Base-by-base conservation (phyloP, 2,113 vertebrate genomes). In the Abramis brama region DNA sequence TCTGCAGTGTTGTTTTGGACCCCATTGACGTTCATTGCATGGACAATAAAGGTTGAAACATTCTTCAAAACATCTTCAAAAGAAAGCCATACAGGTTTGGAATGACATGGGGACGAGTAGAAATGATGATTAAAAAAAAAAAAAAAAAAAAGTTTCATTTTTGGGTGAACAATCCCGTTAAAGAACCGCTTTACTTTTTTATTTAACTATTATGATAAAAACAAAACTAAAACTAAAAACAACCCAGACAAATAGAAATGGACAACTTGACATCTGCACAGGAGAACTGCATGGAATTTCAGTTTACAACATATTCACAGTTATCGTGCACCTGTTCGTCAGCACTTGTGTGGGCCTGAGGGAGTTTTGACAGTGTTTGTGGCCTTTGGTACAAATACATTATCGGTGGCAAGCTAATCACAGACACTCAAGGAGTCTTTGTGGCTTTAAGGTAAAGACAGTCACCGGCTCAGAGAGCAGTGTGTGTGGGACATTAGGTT, bases 381-480 rank as follows among this genome's bases (percentile, higher is more conserved):
- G 71, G 43, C 71, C 71, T 74, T 74, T 47, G 36, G 71, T 74
- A 47, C 23, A 47, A 45, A 45, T 73, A 43, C 39, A 73, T 45
- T 0, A 45, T 43, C 21, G 70, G 21, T 13, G 10, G 70, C 21
- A 45, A 45, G 70, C 23, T 43, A 74, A 25, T 74, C 43, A 47
- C 43, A 47, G 23, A 74, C n/a, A 55, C 27, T 21, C 8, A 17
- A 76, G 74, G 13, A 30, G n/a, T 77, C 43, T 11, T 50, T 5
- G 47, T 55, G 74, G 15, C 27, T 77, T 55, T 55, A 77, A 25
- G 45, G 47, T 55, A 30, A 77, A 77, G 74, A 27, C 45, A 19
- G 74, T 52, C 45, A 43, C 68, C 19, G 36, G 68, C 36, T 23
- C 19, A 39, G 33, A 39, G 68, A 12, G 36, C 21, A 13, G 45